phyloP scores from a whole-genome alignment of 2,797 vertebrate genomes.

The Cryptoprocta ferox region DNA sequence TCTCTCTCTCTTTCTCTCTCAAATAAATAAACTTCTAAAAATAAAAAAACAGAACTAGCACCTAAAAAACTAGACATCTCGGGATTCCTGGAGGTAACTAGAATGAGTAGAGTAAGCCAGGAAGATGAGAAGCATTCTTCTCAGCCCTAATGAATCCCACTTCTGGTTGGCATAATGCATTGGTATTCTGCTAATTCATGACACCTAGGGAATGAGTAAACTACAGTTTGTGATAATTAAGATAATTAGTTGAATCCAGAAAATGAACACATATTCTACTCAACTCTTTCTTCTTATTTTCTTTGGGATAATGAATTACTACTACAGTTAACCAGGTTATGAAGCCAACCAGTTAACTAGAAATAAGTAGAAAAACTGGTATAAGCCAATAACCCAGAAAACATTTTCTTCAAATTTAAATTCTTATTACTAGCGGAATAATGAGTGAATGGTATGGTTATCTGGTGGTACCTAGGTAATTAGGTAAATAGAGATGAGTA shows the following conservation, averaged over 20 bases:
- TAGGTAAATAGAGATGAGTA: not conserved
- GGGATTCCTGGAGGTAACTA: not conserved
- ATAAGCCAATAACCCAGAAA: not conserved
- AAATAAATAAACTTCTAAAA: no score
- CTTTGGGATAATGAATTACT: not conserved
- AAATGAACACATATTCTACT: not conserved
- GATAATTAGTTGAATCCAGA: not conserved
- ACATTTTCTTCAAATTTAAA: not conserved
- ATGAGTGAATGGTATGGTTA: not conserved
- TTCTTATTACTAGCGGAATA: not conserved
- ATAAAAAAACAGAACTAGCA: not conserved
- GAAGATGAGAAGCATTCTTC: not conserved
- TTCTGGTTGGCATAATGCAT: not conserved
- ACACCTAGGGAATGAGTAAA: not conserved
- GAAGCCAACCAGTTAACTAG: not conserved
- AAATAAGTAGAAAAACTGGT: not conserved
- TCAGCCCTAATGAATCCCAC: not conserved
- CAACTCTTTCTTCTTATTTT: not conserved
- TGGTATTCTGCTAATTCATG: not conserved
- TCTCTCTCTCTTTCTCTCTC: no score
- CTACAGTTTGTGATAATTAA: not conserved
- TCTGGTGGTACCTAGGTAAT: not conserved
- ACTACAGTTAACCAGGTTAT: not conserved
- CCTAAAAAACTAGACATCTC: not conserved
- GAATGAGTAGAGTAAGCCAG: not conserved